phyloP scores from a whole-genome alignment of 2,113 vertebrate species.

The Caretta caretta region DNA sequence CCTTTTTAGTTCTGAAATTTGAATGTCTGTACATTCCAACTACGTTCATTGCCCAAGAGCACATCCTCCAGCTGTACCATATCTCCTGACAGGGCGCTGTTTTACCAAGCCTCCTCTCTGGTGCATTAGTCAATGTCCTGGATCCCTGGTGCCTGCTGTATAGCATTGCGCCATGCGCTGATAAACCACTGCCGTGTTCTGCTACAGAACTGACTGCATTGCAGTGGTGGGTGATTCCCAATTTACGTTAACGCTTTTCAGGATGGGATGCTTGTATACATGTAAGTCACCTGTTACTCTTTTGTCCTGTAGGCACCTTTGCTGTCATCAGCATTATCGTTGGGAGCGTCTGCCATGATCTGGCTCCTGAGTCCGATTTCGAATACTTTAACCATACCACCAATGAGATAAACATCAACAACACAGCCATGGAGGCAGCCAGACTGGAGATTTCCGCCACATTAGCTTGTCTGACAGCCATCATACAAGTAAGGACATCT shows the following conservation, averaged over 20 bases:
- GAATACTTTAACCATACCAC: constrained; percentile 82
- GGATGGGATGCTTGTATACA: not conserved
- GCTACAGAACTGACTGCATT: rapidly evolving
- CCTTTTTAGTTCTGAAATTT: not conserved
- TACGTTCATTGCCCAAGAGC: rapidly evolving
- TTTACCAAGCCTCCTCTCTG: rapidly evolving
- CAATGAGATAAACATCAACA: constrained; percentile 82
- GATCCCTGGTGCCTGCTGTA: not conserved
- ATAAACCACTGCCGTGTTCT: rapidly evolving
- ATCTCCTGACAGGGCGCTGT: not conserved
- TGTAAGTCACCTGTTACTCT: not conserved
- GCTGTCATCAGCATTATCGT: constrained; percentile 95
- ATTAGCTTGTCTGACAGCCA: constrained; percentile 90
- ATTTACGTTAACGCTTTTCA: not conserved
- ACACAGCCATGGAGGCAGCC: constrained; percentile 81
- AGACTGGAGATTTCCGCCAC: constrained; percentile 90
- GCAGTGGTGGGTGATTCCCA: rapidly evolving
- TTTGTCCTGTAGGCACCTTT: constrained; percentile 85
- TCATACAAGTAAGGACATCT: constrained; percentile 87
- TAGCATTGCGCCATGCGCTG: not conserved
- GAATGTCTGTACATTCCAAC: no score
- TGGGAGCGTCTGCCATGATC: constrained; percentile 86
- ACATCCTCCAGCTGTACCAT: not conserved
- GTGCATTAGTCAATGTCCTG: rapidly evolving
- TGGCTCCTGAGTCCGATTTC: constrained; percentile 88